Percentiles rank a stretch among this genome's conserved stretches.
phyloP scores from a whole-genome alignment of 2,888 invertebrate genomes.

The Drosophila lacicola region DNA sequence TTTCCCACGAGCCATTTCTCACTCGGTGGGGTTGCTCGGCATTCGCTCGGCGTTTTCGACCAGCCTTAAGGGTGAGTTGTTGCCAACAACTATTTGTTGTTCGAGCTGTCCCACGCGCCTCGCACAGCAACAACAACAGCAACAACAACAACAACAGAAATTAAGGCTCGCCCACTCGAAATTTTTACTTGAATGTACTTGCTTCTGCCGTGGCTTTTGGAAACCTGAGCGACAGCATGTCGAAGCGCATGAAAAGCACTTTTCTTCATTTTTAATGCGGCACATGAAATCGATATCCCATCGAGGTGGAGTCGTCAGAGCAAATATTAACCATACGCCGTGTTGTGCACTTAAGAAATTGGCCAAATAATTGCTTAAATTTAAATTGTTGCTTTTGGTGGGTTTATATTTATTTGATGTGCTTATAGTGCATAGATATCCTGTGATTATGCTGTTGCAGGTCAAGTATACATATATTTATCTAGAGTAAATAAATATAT shows the following conservation, averaged over 20 bases:
- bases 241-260: constrained; percentile 65
- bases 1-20: constrained; percentile 81
- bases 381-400: no score
- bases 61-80: constrained; percentile 45
- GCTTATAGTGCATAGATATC: no score
- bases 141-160: constrained; percentile 13
- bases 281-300: constrained; percentile 56
- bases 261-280: constrained; percentile 61
- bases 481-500: no score
- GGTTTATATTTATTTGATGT: no score
- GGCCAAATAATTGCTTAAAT: neutral
- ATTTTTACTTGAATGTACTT: constrained; percentile 7
- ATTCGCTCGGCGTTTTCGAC: constrained; percentile 2
- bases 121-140: constrained; percentile 5
- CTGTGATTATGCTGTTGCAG: no score
- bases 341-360: neutral
- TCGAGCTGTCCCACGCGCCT: constrained; percentile 60
- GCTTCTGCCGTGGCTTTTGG: constrained; percentile 19
- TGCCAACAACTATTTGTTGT: constrained; percentile 33
- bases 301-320: neutral
- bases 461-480: no score
- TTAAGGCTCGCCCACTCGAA: constrained; percentile 27
- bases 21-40: constrained; percentile 35
- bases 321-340: constrained; percentile 40
- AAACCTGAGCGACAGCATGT: constrained; percentile 38